phyloP scores from a whole-genome alignment of 2,113 vertebrate genomes.

The Mustelus asterias region DNA sequence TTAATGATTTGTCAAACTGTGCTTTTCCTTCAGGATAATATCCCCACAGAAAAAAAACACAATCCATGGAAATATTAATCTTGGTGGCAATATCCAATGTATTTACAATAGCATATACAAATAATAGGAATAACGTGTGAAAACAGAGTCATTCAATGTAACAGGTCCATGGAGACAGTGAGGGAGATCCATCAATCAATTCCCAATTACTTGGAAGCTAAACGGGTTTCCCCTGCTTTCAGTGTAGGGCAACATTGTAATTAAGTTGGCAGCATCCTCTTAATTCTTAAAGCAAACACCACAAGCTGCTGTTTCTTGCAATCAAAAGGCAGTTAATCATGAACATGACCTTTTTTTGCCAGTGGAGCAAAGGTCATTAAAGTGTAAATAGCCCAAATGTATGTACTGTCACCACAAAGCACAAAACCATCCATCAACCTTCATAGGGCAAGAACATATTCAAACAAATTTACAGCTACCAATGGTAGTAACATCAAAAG shows the following conservation, averaged over 20 bases:
- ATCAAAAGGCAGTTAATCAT: slow-evolving; percentile 48
- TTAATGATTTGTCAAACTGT: slow-evolving; percentile 23
- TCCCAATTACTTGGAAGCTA: slow-evolving; percentile 71
- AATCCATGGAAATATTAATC: slow-evolving; percentile 25
- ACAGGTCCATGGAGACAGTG: slow-evolving; percentile 56
- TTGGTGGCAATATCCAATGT: background rate
- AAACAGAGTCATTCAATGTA: slow-evolving; percentile 46
- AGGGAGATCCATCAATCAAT: slow-evolving; percentile 67
- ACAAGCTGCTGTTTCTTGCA: slow-evolving; percentile 42
- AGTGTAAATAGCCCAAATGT: slow-evolving; percentile 43
- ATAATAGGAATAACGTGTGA: background rate
- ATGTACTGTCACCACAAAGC: slow-evolving; percentile 41
- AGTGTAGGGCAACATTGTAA: slow-evolving; percentile 55
- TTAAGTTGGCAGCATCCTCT: slow-evolving; percentile 65
- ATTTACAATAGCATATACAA: background rate
- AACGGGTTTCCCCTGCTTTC: slow-evolving; percentile 62
- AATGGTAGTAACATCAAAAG: background rate
- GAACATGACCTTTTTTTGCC: slow-evolving; percentile 39
- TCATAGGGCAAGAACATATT: background rate
- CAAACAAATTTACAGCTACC: background rate
- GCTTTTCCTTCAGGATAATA: slow-evolving; percentile 27
- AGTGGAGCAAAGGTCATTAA: slow-evolving; percentile 41
- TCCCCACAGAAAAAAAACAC: background rate
- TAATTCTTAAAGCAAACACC: slow-evolving; percentile 53
- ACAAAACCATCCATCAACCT: slow-evolving; percentile 40